phyloP scores from a whole-genome alignment of 2,888 invertebrate species.

The Hoplodrina blanda region DNA sequence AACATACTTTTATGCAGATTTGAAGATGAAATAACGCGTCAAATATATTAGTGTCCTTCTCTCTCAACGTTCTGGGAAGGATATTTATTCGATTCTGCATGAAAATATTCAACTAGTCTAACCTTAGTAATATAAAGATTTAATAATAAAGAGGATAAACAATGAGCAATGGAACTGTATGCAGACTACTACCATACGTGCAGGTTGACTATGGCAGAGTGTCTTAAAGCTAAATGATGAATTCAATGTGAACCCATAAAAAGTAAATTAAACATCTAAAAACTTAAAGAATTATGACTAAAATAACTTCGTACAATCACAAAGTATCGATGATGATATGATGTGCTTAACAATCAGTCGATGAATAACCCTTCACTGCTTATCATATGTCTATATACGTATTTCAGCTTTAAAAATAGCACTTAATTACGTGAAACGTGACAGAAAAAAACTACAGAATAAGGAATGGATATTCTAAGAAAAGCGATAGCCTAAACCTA shows the following conservation, averaged over 20 bases:
- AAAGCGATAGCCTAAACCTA: slow-evolving; percentile 70
- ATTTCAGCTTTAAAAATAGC: slow-evolving; percentile 76
- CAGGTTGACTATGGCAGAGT: slow-evolving; percentile 68
- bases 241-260: slow-evolving; percentile 77
- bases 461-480: slow-evolving; percentile 84
- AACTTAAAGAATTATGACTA: slow-evolving; percentile 70
- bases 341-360: slow-evolving; percentile 83
- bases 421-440: slow-evolving; percentile 75
- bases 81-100: slow-evolving; percentile 58
- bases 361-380: slow-evolving; percentile 82
- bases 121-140: slow-evolving; percentile 65
- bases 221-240: slow-evolving; percentile 70
- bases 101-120: slow-evolving; percentile 68
- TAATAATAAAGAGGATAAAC: slow-evolving; percentile 66
- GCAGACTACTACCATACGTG: slow-evolving; percentile 81
- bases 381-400: slow-evolving; percentile 77
- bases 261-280: slow-evolving; percentile 67
- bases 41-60: slow-evolving; percentile 14
- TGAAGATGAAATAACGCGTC: slow-evolving; percentile 51
- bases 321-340: slow-evolving; percentile 71
- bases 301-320: slow-evolving; percentile 68
- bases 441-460: slow-evolving; percentile 78
- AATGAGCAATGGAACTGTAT: slow-evolving; percentile 78
- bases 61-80: slow-evolving; percentile 29
- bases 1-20: slow-evolving; percentile 72